Percentiles rank a stretch among this genome's conserved stretches.
Conservation (phyloP, 1,140 invertebrate species). For the Ceratosolen solmsi region DNA sequence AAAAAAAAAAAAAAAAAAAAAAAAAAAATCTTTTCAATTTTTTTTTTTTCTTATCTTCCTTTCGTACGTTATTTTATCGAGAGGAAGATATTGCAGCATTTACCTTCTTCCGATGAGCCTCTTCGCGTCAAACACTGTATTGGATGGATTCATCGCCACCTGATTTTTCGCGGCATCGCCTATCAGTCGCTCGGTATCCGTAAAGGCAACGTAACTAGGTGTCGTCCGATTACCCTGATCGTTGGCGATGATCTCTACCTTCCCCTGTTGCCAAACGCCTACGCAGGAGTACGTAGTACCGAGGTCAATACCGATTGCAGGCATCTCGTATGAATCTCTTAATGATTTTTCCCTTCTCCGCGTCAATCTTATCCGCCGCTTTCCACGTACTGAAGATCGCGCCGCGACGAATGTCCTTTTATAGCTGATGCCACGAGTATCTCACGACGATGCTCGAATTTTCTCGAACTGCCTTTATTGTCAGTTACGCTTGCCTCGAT, state of each 20-base stretch:
- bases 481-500: no score
- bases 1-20: no score
- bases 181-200: constrained; percentile 85
- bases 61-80: no score
- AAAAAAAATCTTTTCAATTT: no score
- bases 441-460: constrained; percentile 44
- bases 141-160: constrained; percentile 88
- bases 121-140: constrained; percentile 90
- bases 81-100: background rate
- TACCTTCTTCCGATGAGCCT: constrained; percentile 81
- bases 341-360: constrained; percentile 51
- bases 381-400: constrained; percentile 56
- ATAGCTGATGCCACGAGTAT: constrained; percentile 9
- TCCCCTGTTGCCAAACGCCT: constrained; percentile 87
- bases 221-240: constrained; percentile 95
- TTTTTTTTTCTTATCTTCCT: no score
- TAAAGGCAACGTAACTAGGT: constrained; percentile 92
- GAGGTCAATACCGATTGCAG: constrained; percentile 85
- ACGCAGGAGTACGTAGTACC: constrained; percentile 89
- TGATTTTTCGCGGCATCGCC: constrained; percentile 84
- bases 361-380: constrained; percentile 51
- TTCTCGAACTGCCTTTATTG: constrained; percentile 26
- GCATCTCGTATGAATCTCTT: constrained; percentile 63
- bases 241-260: constrained; percentile 95
- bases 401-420: constrained; percentile 25